Base-by-base conservation (phyloP, 2,113 vertebrate species). In the Hemibagrus wyckioides region DNA sequence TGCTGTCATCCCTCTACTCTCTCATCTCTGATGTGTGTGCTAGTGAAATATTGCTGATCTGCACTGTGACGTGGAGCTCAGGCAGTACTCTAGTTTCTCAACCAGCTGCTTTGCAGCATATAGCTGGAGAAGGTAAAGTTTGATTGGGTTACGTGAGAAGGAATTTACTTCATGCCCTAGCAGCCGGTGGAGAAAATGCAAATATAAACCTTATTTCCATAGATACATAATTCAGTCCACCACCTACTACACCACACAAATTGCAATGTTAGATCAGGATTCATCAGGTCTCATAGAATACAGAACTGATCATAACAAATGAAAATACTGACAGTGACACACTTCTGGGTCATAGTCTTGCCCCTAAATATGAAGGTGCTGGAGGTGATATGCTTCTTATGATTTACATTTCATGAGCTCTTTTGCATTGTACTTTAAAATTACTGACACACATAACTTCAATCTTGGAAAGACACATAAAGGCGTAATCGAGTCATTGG, bases 81-180 rank as follows among this genome's bases (percentile, higher is more conserved):
- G 71, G 33, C 71, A 82, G 48, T 30, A 76, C 5, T 19, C 44
- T 83, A 57, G 77, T 83, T 59, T 57, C 52, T 69, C 79, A 80
- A 65, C 67, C n/a, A 19, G 61, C 83, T 61, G 67, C 88, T 79
- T 89, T 86, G 85, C 86, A 61, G 87, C 88, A 87, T 81, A 56
- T 87, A 81, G 56, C 44, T 79, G 63, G 89, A 84, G 88, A 88
- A 89, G 89, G 84, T 30, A 84, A 88, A 88, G 85, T 86, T 88
- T 82, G 48, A 87, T 90, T 91, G 83, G 86, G 90, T 82, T 82
- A 89, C 81, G 87, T 88, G 90, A 90, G 92, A 93, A 92, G 91
- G 91, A 89, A 90, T 90, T 89, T 90, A 93, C 93, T 93, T 93
- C 91, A 94, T 90, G 93, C 90, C 88, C 88, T 93, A 94, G 89